Evolutionary conservation across 1,140 invertebrate genomes (phyloP).

Genomic region (Delia radicum): DNA sequence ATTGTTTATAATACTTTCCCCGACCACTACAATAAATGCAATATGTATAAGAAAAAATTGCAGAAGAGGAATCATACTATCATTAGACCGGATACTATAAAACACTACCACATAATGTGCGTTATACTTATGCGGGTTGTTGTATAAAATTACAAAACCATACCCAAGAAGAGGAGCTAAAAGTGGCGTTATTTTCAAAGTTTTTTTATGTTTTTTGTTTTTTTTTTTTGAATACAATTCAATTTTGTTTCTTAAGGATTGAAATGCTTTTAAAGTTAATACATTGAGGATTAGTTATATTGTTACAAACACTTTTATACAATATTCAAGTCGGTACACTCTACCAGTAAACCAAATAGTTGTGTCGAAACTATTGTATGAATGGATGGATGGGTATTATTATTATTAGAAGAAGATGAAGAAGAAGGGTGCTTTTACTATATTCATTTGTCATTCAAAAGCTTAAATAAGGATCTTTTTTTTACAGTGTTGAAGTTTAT

Average conservation of each 20-base stretch:
- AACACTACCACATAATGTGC: slow-evolving; percentile 13
- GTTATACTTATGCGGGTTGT: not conserved
- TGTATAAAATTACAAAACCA: not conserved
- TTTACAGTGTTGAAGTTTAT: slow-evolving; percentile 26
- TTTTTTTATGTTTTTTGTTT: slow-evolving; percentile 45
- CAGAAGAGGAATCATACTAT: not conserved
- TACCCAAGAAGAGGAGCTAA: slow-evolving; percentile 23
- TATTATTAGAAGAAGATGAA: not conserved
- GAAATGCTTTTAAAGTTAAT: slow-evolving; percentile 23
- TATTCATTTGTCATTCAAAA: slow-evolving; percentile 47
- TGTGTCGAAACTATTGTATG: not conserved
- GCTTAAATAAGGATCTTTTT: slow-evolving; percentile 45
- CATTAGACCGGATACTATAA: slow-evolving; percentile 1
- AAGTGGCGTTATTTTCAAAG: slow-evolving; percentile 44
- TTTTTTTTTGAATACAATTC: not conserved
- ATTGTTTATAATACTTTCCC: slow-evolving; percentile 40
- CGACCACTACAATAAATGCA: not conserved
- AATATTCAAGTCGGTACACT: not conserved
- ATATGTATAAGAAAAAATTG: not conserved
- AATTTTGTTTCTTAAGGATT: not conserved
- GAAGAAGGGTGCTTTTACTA: not conserved
- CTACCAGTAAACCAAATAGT: not conserved
- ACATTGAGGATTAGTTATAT: slow-evolving; percentile 17
- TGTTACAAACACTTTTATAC: not conserved
- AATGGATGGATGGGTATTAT: not conserved